Evolutionary conservation across 2,888 invertebrate species (phyloP).

Genomic region (Amphipyra tragopoginis): DNA sequence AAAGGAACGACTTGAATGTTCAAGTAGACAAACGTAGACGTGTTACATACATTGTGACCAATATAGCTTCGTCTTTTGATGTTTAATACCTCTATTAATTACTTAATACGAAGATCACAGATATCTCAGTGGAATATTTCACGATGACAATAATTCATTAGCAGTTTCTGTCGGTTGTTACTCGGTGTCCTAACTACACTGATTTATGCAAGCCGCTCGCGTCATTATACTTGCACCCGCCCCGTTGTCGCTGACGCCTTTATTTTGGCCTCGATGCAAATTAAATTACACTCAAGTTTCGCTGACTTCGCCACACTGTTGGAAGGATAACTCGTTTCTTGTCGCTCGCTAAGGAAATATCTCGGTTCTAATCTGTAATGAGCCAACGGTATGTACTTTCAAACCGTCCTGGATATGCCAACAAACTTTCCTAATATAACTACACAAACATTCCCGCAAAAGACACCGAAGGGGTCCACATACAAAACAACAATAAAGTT

Average conservation of each 20-base stretch:
- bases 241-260: constrained; percentile 72
- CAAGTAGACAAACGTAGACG: constrained; percentile 12
- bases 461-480: constrained; percentile 70
- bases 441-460: constrained; percentile 72
- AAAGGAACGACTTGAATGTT: constrained; percentile 29
- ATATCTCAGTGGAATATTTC: constrained; percentile 36
- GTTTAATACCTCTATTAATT: constrained; percentile 36
- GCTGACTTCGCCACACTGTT: constrained; percentile 79
- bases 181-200: constrained; percentile 57
- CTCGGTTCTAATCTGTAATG: constrained; percentile 54
- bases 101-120: constrained; percentile 15
- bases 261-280: constrained; percentile 82
- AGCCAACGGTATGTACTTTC: constrained; percentile 48
- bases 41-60: constrained; percentile 18
- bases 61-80: constrained; percentile 37
- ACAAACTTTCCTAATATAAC: constrained; percentile 69
- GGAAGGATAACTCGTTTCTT: constrained; percentile 76
- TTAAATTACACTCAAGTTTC: constrained; percentile 84
- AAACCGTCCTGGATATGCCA: constrained; percentile 35
- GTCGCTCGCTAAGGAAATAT: constrained; percentile 60
- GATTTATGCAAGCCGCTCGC: constrained; percentile 62
- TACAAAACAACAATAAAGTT: constrained; percentile 81
- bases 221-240: constrained; percentile 67
- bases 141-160: constrained; percentile 58
- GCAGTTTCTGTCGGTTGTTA: constrained; percentile 45